Evolutionary conservation across 1,140 invertebrate genomes (phyloP).

Genomic region (Drosophila sproati): DNA sequence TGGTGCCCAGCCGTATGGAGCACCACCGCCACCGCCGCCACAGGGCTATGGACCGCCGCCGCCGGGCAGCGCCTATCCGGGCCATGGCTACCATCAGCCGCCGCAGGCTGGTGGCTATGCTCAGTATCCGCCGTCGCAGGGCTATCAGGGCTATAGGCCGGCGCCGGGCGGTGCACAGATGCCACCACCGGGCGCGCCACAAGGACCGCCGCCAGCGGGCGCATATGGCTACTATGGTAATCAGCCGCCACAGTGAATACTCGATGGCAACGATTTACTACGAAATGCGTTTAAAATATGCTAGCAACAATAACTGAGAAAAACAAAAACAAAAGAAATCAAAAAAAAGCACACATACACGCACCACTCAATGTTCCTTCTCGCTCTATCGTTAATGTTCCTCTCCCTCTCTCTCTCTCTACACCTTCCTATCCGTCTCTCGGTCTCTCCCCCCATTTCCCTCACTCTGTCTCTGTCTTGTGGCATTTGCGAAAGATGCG

Average conservation of each 20-base stretch:
- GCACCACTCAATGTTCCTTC: constrained; percentile 7
- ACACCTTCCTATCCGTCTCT: neutral
- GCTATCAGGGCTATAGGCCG: constrained; percentile 78
- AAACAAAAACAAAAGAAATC: constrained; percentile 1
- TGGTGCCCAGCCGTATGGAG: constrained; percentile 74
- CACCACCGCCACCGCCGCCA: constrained; percentile 72
- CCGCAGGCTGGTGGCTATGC: constrained; percentile 76
- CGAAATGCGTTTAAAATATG: neutral
- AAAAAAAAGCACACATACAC: constrained; percentile 10
- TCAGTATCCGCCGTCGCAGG: constrained; percentile 81
- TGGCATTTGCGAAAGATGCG: neutral
- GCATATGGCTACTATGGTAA: constrained; percentile 80
- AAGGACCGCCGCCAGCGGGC: constrained; percentile 82
- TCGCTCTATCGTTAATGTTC: constrained; percentile 1
- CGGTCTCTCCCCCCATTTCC: neutral
- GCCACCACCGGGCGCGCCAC: constrained; percentile 82
- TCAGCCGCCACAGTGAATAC: constrained; percentile 76
- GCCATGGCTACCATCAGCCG: constrained; percentile 81
- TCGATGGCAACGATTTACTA: constrained; percentile 3
- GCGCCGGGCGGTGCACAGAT: constrained; percentile 77
- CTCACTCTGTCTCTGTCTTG: neutral
- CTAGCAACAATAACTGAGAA: neutral
- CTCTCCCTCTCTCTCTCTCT: neutral
- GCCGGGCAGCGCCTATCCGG: constrained; percentile 77
- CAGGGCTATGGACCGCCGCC: constrained; percentile 79